These are phyloP conservation scores for Cotesia chilonis DNA, from an alignment of 1,140 invertebrate species.

Conservation along the genomic window DNA sequence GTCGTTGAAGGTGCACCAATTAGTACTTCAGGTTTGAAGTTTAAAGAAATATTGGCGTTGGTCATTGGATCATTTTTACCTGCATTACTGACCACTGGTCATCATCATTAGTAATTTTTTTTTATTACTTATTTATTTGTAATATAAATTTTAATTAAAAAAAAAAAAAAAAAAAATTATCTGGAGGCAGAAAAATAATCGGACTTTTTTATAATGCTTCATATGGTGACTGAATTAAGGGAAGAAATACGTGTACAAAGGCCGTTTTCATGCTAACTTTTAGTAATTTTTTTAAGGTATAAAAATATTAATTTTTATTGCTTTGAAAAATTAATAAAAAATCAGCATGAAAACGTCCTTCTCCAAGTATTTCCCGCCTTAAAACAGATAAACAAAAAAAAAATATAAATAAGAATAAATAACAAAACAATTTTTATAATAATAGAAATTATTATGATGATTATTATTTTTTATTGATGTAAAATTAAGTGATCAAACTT, in stretches of 20 bases:
- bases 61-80: slow-evolving; percentile 88
- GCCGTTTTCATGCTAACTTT: too few relatives aligned
- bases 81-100: slow-evolving; percentile 86
- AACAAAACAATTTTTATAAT: slow-evolving; percentile 13
- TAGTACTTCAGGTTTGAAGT: slow-evolving; percentile 72
- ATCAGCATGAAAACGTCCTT: too few relatives aligned
- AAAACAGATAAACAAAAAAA: neutral
- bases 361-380: too few relatives aligned
- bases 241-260: too few relatives aligned
- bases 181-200: slow-evolving; percentile 3
- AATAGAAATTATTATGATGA: neutral
- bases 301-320: too few relatives aligned
- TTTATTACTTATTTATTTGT: neutral
- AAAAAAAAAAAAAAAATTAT: too few relatives aligned
- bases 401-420: neutral
- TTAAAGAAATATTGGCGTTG: slow-evolving; percentile 83
- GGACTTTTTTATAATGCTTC: neutral
- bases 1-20: slow-evolving; percentile 62
- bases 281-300: too few relatives aligned
- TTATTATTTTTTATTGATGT: neutral
- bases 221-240: neutral
- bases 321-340: neutral
- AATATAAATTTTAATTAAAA: too few relatives aligned
- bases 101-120: slow-evolving; percentile 80
- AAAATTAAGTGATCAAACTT: too few relatives aligned